A percentile compares a stretch with the other conserved stretches of the same genome.
Conservation (phyloP, 2,113 vertebrate genomes). For the Macaca nemestrina region DNA sequence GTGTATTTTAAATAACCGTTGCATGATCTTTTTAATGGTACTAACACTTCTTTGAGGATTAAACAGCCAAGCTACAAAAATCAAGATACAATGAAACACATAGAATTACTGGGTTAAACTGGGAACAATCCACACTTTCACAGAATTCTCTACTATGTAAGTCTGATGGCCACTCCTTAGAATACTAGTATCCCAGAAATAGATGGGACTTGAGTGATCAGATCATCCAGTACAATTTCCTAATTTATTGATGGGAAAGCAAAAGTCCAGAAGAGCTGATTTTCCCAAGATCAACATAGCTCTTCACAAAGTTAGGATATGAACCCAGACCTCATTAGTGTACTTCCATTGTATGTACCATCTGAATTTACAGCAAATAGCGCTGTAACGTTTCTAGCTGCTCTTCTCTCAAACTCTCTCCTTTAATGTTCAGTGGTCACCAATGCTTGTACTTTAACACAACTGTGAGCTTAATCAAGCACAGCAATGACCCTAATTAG, state of each 20-base stretch:
- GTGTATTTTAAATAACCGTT: background rate
- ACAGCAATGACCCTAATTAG: background rate
- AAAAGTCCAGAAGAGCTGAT: background rate
- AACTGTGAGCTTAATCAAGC: background rate
- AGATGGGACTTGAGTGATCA: background rate
- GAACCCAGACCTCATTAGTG: background rate
- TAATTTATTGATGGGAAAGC: background rate
- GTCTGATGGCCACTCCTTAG: background rate
- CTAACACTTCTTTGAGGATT: background rate
- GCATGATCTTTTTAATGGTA: background rate
- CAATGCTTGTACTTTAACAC: background rate
- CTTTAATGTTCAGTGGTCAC: background rate
- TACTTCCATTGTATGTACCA: background rate
- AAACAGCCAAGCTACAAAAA: background rate
- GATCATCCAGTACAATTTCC: background rate
- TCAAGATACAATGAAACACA: conserved; percentile 11
- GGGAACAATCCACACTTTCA: background rate
- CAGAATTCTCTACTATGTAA: background rate
- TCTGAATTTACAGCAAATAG: background rate
- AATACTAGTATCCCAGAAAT: background rate
- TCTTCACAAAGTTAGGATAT: background rate
- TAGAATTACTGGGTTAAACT: conserved; percentile 21
- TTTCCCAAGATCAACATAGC: background rate
- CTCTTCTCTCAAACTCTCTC: background rate
- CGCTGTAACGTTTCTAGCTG: background rate